A percentile compares a stretch with the other conserved stretches of the same genome.
Conservation (phyloP, 2,797 vertebrate species). For the Cossypha heuglini region DNA sequence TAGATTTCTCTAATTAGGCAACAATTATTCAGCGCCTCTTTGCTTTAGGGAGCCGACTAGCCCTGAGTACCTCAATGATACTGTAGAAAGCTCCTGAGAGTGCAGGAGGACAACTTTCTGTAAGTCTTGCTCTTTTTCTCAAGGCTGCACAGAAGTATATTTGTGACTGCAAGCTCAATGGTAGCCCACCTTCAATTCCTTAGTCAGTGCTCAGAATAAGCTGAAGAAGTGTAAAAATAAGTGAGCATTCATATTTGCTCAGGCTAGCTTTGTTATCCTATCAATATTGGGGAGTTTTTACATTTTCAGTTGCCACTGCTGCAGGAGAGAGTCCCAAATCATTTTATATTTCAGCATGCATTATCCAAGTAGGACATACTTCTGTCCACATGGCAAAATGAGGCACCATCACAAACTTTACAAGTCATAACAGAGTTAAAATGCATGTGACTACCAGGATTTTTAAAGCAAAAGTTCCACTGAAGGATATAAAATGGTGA, state of each 20-base stretch:
- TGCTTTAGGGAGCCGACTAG: neutral
- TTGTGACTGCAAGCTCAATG: neutral
- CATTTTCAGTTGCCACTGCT: neutral
- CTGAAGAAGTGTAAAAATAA: neutral
- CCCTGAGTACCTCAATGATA: neutral
- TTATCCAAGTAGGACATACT: neutral
- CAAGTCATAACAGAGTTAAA: neutral
- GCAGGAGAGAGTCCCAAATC: neutral
- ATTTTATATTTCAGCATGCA: neutral
- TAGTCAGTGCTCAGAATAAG: neutral
- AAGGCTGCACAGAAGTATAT: neutral
- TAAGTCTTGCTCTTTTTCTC: neutral
- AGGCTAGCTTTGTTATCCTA: neutral
- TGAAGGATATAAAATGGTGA: neutral
- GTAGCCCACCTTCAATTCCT: neutral
- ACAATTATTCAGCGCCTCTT: neutral
- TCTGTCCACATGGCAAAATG: neutral
- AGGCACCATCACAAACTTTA: neutral
- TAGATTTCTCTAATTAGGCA: neutral
- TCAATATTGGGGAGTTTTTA: neutral
- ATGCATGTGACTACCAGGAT: fast-evolving
- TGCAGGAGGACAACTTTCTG: neutral
- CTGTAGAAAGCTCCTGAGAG: neutral
- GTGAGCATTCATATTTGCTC: neutral
- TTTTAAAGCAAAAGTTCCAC: neutral